Conservation (phyloP, 2,888 invertebrate species). For the Ditula angustiorana region DNA sequence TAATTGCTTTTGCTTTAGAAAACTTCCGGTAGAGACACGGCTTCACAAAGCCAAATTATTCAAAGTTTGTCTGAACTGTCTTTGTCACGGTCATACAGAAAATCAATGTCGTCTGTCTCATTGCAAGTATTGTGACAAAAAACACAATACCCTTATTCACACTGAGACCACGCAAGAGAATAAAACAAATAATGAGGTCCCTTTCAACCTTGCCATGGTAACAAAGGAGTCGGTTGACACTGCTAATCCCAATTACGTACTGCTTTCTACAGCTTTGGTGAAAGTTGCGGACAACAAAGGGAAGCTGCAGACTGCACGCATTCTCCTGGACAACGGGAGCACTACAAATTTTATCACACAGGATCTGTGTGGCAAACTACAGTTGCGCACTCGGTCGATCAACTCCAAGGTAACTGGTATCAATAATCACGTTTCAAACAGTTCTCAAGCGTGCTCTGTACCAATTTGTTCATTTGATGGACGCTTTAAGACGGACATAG, state of each 20-base stretch:
- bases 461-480: background rate
- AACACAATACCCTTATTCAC: conserved; percentile 44
- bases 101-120: conserved; percentile 38
- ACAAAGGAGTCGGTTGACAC: background rate
- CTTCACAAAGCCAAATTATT: conserved; percentile 38
- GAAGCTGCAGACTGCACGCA: conserved; percentile 25
- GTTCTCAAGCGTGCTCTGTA: background rate
- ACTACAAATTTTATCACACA: conserved; percentile 2
- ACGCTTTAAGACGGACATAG: background rate
- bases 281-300: conserved; percentile 23
- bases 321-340: background rate
- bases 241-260: conserved; percentile 25
- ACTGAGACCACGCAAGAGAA: background rate
- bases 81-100: conserved; percentile 19
- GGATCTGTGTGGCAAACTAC: background rate
- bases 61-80: conserved; percentile 42
- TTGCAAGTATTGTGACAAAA: conserved; percentile 44
- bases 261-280: conserved; percentile 45
- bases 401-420: background rate
- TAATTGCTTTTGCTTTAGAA: conserved; percentile 38
- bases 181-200: conserved; percentile 5
- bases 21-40: conserved; percentile 32
- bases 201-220: conserved; percentile 11
- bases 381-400: background rate
- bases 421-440: background rate